Conservation (phyloP, 2,888 invertebrate species). For the Eulithis testata region DNA sequence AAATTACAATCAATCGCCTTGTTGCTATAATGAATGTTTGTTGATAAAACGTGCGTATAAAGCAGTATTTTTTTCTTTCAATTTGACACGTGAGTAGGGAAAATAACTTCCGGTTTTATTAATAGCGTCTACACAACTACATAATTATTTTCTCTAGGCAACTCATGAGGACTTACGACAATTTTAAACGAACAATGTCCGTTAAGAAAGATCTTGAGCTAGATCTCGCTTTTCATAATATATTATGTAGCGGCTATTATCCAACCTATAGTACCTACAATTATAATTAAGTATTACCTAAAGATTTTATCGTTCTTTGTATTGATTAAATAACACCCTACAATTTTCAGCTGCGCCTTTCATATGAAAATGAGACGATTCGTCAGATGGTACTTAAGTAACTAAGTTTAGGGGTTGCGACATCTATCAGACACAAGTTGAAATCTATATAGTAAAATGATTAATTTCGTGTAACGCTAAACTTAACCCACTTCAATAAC, state of each 20-base stretch:
- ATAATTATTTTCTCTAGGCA: no score
- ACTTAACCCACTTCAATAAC: background rate
- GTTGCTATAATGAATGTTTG: slow-evolving; percentile 14
- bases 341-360: slow-evolving; percentile 10
- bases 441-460: slow-evolving; percentile 16
- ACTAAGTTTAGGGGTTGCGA: slow-evolving; percentile 28
- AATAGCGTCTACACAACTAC: no score
- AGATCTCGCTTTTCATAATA: background rate
- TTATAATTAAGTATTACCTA: background rate
- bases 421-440: slow-evolving; percentile 25
- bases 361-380: slow-evolving; percentile 22
- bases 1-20: slow-evolving; percentile 24
- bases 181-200: no score
- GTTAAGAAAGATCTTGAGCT: no score
- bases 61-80: background rate
- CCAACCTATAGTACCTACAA: background rate
- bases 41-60: background rate
- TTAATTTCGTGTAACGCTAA: slow-evolving; percentile 6
- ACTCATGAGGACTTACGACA: no score
- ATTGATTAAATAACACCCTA: slow-evolving; percentile 11
- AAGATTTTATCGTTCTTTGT: background rate
- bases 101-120: no score
- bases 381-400: slow-evolving; percentile 26
- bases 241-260: background rate
- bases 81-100: no score